Base-by-base conservation (phyloP, 2,113 vertebrate genomes). In the Chroicocephalus ridibundus region DNA sequence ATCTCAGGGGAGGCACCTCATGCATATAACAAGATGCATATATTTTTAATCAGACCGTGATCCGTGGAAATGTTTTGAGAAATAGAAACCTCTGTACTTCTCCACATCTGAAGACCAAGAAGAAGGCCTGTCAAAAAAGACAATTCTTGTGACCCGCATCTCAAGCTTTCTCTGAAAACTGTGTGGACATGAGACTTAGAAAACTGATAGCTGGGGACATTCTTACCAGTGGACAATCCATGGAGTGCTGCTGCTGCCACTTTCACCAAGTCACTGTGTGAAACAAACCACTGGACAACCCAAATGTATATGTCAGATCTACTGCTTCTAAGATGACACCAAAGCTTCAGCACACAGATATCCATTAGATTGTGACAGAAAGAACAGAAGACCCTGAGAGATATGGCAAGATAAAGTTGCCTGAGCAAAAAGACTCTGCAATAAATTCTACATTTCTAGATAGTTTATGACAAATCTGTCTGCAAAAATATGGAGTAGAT, bases 21-120 rank as follows among this genome's bases (percentile, higher is more conserved):
- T 44, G 69, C 55, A 88, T 69, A 64, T 78, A 93, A 93, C 42
- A 86, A 60, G 52, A 82, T 52, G 31, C 24, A 81, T 71, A 36
- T 16, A 92, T 94, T 92, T 92, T 96, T 91, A 96, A 96, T 84
- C 40, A 82, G 82, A 93, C 86, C 27, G 75, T 24, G 72, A 93
- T 88, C 88, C 69, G 38, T 57, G 64, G 86, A 86, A 94, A 86
- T 90, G 78, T 52, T 93, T 40, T 75, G 76, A 94, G 69, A 90
- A 88, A 86, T 10, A 75, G 55, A 92, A 92, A 64, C n/a, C 26
- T 86, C 55, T 78, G 22, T 86, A 66, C 29, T 55, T 86, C 62
- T 87, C 66, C 46, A 72, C 26, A 29, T 80, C 46, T 81, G 82
- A 76, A 55, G 54, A 3, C 57, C 49, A 77, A 49, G 26, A 74